Evolutionary conservation across 1,140 invertebrate species (phyloP).

Genomic region (Bombus cullumanus): DNA sequence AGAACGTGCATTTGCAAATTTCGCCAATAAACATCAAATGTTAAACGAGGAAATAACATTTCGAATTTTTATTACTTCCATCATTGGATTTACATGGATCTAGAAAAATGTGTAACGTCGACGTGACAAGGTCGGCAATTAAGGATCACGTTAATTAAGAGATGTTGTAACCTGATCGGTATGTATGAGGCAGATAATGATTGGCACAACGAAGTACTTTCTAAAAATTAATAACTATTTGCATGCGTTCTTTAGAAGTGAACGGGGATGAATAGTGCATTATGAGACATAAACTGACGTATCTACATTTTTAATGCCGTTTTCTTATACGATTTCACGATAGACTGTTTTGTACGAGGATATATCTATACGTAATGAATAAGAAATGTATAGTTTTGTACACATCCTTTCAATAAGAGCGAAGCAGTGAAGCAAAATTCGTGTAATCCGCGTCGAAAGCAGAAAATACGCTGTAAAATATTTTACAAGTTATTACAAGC

Average conservation of each 20-base stretch:
- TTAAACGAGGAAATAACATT: no score
- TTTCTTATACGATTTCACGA: not conserved
- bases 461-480: not conserved
- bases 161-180: conserved; percentile 8
- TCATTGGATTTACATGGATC: not conserved
- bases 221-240: conserved; percentile 20
- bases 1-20: not conserved
- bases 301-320: not conserved
- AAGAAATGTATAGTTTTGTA: not conserved
- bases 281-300: not conserved
- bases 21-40: not conserved
- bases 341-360: no score
- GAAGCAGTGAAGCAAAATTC: no score
- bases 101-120: not conserved
- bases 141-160: conserved; percentile 16
- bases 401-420: no score
- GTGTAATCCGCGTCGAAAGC: not conserved
- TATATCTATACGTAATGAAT: not conserved
- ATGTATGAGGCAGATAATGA: not conserved
- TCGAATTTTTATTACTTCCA: not conserved
- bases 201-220: not conserved
- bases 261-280: not conserved
- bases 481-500: not conserved
- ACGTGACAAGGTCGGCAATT: not conserved
- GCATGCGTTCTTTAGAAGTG: not conserved